Conservation (phyloP, 2,113 vertebrate genomes). For the Rissa tridactyla region DNA sequence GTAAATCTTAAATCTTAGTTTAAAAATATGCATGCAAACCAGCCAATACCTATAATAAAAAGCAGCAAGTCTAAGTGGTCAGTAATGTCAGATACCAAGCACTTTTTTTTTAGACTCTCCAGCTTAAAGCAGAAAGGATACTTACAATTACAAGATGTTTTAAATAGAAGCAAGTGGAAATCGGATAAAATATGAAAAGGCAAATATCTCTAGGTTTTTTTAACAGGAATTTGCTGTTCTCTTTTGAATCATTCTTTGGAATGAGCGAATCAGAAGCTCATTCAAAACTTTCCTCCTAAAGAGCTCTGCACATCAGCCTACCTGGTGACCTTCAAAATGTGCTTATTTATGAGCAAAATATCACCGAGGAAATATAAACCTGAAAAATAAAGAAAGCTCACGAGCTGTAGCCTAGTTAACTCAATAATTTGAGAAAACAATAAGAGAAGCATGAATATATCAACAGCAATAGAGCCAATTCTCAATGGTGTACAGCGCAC, state of each 20-base stretch:
- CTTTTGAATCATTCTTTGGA: not conserved
- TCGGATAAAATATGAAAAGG: not conserved
- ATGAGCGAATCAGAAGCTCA: not conserved
- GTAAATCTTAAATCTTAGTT: constrained; percentile 37
- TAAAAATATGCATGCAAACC: constrained; percentile 11
- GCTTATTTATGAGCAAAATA: not conserved
- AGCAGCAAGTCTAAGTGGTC: not conserved
- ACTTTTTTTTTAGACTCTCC: not conserved
- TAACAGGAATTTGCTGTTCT: not conserved
- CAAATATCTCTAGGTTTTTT: not conserved
- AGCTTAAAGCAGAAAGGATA: not conserved
- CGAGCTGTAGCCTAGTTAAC: not conserved
- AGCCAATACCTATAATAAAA: constrained; percentile 7
- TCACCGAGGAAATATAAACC: constrained; percentile 11
- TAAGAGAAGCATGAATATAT: constrained; percentile 4
- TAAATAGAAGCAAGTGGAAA: constrained; percentile 8
- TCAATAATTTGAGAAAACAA: constrained; percentile 22
- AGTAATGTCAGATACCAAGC: not conserved
- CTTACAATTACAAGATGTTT: constrained; percentile 6
- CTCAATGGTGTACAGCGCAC: not conserved
- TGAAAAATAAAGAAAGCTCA: not conserved
- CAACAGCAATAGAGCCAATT: constrained; percentile 1
- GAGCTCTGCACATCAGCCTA: not conserved
- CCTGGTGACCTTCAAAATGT: not conserved
- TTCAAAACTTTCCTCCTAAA: not conserved